Conservation (phyloP, 2,888 invertebrate species). For the Plusia festucae region DNA sequence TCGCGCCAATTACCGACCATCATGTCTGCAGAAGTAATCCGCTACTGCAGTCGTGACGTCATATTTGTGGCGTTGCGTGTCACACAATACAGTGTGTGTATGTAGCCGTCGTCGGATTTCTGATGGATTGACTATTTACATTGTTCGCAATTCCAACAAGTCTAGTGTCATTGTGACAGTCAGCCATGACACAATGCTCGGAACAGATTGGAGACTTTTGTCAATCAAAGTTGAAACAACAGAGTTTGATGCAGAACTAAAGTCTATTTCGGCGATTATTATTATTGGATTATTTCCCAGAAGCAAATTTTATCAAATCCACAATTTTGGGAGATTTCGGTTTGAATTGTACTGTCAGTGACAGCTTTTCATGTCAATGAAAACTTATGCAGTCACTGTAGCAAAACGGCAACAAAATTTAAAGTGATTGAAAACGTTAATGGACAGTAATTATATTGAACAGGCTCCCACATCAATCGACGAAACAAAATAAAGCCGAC, state of each 20-base stretch:
- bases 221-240: background rate
- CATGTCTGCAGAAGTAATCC: slow-evolving; percentile 42
- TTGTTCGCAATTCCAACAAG: slow-evolving; percentile 2
- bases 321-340: background rate
- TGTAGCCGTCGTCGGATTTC: background rate
- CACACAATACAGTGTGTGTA: slow-evolving; percentile 28
- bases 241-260: background rate
- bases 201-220: background rate
- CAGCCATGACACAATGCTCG: background rate
- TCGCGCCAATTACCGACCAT: slow-evolving; percentile 42
- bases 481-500: slow-evolving; percentile 3
- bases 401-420: slow-evolving; percentile 4
- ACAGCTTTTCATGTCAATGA: background rate
- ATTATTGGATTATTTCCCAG: background rate
- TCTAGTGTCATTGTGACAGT: background rate
- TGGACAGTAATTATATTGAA: slow-evolving; percentile 4
- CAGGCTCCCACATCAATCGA: slow-evolving; percentile 1
- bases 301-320: background rate
- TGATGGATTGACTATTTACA: slow-evolving; percentile 7
- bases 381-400: slow-evolving; percentile 1
- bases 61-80: slow-evolving; percentile 16
- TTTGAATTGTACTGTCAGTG: background rate
- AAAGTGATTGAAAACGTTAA: slow-evolving; percentile 4
- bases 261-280: background rate
- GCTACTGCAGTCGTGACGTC: slow-evolving; percentile 28